Evolutionary conservation across 2,888 invertebrate species (phyloP).

Genomic region (Rhorus exstirpatorius): DNA sequence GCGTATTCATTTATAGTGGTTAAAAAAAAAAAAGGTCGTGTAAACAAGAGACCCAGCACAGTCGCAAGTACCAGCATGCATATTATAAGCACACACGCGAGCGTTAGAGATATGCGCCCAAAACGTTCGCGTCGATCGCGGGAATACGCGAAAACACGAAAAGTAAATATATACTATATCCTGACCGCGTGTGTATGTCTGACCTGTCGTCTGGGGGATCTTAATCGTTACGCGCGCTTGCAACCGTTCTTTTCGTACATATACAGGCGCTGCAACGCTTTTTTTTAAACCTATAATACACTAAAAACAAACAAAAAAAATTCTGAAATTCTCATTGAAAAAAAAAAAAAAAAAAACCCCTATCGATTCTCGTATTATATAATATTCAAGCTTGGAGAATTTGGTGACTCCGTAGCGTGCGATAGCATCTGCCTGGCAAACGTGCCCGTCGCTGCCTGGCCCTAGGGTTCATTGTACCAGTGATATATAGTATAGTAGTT

Average conservation of each 20-base stretch:
- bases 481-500: slow-evolving; percentile 56
- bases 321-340: neutral
- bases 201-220: slow-evolving; percentile 38
- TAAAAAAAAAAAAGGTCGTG: neutral
- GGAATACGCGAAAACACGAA: slow-evolving; percentile 69
- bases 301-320: neutral
- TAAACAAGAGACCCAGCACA: neutral
- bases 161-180: slow-evolving; percentile 74
- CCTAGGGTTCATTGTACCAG: slow-evolving; percentile 85
- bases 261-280: neutral
- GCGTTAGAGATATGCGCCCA: no score
- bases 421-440: slow-evolving; percentile 78
- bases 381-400: neutral
- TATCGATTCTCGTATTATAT: neutral
- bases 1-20: no score
- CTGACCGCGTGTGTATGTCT: slow-evolving; percentile 32
- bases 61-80: neutral
- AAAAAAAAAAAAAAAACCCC: neutral
- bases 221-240: neutral
- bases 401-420: neutral
- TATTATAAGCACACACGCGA: no score
- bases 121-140: slow-evolving; percentile 69
- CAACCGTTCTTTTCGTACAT: neutral
- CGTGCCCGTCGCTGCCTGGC: slow-evolving; percentile 74
- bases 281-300: neutral